phyloP scores from a whole-genome alignment of 2,113 vertebrate genomes.

The Chauna torquata region DNA sequence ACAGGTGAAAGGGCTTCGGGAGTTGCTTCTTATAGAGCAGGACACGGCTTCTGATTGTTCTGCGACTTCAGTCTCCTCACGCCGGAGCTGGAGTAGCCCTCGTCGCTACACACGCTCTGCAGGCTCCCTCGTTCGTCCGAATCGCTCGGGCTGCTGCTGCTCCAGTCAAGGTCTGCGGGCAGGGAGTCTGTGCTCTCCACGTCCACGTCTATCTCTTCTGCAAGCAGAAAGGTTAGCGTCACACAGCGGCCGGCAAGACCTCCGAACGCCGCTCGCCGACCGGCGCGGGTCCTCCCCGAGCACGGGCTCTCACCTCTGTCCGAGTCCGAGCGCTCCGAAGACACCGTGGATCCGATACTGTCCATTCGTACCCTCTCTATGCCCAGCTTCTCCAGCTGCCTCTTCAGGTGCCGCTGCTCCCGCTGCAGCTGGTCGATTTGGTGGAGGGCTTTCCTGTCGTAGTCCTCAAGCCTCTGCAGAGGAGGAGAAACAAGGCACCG shows the following conservation, averaged over 20 bases:
- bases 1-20: not conserved
- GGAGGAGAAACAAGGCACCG: not conserved
- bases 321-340: slow-evolving; percentile 88
- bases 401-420: slow-evolving; percentile 88
- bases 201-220: slow-evolving; percentile 84
- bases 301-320: slow-evolving; percentile 82
- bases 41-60: slow-evolving; percentile 79
- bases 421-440: slow-evolving; percentile 89
- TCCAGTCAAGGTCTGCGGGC: slow-evolving; percentile 90
- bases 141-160: slow-evolving; percentile 92
- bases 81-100: slow-evolving; percentile 90
- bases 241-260: not conserved
- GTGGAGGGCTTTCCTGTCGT: slow-evolving; percentile 86
- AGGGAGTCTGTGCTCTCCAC: slow-evolving; percentile 90
- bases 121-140: slow-evolving; percentile 88
- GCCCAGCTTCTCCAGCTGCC: slow-evolving; percentile 91
- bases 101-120: slow-evolving; percentile 90
- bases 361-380: slow-evolving; percentile 89
- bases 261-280: too few species aligned
- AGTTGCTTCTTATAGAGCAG: slow-evolving; percentile 79
- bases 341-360: slow-evolving; percentile 85
- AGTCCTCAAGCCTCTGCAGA: slow-evolving; percentile 88
- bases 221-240: not conserved
- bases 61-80: slow-evolving; percentile 81
- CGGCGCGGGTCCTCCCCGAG: not conserved